Percentiles rank a stretch among this genome's conserved stretches.
These are phyloP conservation scores for Lipophrys pholis DNA, from an alignment of 2,113 vertebrate genomes.

Conservation along the genomic window DNA sequence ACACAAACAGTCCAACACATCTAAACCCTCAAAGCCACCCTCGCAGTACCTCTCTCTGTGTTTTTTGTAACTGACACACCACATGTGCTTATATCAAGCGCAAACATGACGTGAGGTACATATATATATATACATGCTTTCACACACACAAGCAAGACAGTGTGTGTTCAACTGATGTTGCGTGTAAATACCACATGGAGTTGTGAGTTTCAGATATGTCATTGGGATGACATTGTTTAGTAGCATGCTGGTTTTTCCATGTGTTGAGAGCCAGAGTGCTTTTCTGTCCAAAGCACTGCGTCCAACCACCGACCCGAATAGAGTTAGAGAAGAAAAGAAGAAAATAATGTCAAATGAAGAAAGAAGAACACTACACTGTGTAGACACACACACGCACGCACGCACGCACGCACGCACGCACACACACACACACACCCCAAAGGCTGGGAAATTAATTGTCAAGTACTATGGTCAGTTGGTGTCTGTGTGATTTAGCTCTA, in stretches of 20 bases:
- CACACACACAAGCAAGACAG: slow-evolving; percentile 13
- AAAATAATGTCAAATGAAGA: not conserved
- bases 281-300: slow-evolving; percentile 5
- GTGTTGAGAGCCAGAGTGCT: slow-evolving; percentile 1
- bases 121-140: not conserved
- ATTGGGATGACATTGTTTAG: slow-evolving; percentile 2
- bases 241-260: not conserved
- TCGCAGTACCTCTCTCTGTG: slow-evolving; percentile 49
- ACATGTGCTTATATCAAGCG: slow-evolving; percentile 72
- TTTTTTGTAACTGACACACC: slow-evolving; percentile 66
- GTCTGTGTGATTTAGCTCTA: slow-evolving; percentile 71
- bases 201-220: not conserved
- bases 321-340: not conserved
- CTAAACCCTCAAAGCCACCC: slow-evolving; percentile 49
- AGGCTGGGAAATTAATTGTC: slow-evolving; percentile 70
- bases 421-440: slow-evolving; percentile 23
- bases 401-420: not conserved
- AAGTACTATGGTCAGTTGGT: slow-evolving; percentile 54
- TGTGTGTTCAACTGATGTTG: slow-evolving; percentile 20
- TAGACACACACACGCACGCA: slow-evolving; percentile 1
- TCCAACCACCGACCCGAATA: not conserved
- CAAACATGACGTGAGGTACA: slow-evolving; percentile 54
- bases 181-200: slow-evolving; percentile 36
- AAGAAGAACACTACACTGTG: no score
- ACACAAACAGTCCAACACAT: slow-evolving; percentile 47